Evolutionary conservation across 2,888 invertebrate genomes (phyloP), one percentile per base, ranked within the genome.

Genomic region (Drosophila antonietae): DNA sequence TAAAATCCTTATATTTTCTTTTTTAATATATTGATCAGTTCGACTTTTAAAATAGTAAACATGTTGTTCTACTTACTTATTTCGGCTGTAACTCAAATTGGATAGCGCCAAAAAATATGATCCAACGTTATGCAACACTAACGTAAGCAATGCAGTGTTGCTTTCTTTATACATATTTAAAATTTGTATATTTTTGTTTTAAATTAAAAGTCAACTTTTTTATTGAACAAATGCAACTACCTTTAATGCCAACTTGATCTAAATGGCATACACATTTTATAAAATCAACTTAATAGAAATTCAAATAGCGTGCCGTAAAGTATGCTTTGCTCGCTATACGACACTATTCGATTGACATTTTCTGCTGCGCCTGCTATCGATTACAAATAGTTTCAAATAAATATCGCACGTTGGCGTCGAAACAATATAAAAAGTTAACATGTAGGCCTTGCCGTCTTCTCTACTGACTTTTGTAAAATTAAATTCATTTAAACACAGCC

Each of bases 401-500:
- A n/a, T 51, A 33, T 33, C 31, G 49, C n/a, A 49, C 51, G 31
- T 52, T 35, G 18, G 14, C 6, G 3, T 28, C 5, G 9, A 28
- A 47, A 9, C 12, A 12, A 23, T 14, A 1, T 7, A n/a, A 23
- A 15, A 23, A n/a, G 15, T 7, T 23, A 12, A 8, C n/a, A 58
- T 0, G 35, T 37, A n/a, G 35, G 58, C 46, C 18, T 23, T 20
- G 35, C 1, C 1, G 8, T n/a, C 9, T 12, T 18, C 5, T 46
- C 7, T 23, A 18, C 4, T 14, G 10, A 2, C 37, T 37, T 5
- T 37, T 23, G 33, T 44, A 15, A 35, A 6, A n/a, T 47, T 2
- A 28, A 28, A 47, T 37, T 58, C 46, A 58, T 58, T 58, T 18
- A 18, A 47, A 5, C 37, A 47, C 35, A 18, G 28, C n/a, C 18